Evolutionary conservation across 2,888 invertebrate species (phyloP), one percentile per base, ranked within the genome.

Genomic region (Danaus chrysippus): DNA sequence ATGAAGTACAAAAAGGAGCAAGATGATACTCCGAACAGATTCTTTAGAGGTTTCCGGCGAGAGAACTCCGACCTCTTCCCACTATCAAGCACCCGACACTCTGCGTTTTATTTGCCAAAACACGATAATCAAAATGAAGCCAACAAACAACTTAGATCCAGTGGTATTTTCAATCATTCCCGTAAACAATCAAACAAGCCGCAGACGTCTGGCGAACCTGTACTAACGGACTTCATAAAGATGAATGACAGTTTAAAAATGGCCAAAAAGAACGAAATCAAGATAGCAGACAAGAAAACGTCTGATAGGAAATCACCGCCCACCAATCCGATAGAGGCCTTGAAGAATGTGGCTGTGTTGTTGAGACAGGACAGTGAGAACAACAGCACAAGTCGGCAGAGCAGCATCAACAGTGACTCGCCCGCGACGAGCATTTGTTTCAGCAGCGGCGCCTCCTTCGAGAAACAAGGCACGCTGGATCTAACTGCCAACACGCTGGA

Each of bases 61-160:
- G 96, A 96, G 82, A 96, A 96, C 82, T 96, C 96, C 0, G 96
- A 96, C 81, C 94, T 96, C 75, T 95, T 96, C 78, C 95, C 96
- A 10, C 86, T 95, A 60, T 93, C 94, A 19, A 93, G 95, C 70
- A 91, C 92, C 13, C 91, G 96, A 56, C 96, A 96, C 82, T 96
- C 96, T 54, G 96, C 96, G 15, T 91, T 91, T 71, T 93, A 92
- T 76, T 87, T 93, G 70, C 92, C 93, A 56, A 93, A 93, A 76
- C 89, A 92, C 63, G 93, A 93, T 67, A 87, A 76, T 59, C 89
- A 75, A 67, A 79, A 72, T 64, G 85, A 79, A 76, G 92, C 81
- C 66, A 91, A 80, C 72, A 92, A 86, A 79, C 93, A 86, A 67
- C 73, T 89, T 70, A 89, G 94, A 67, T 93, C 95, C 41, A 95